A percentile compares a stretch with the other conserved stretches of the same genome.
phyloP scores from a whole-genome alignment of 2,113 vertebrate genomes.

The Geothlypis trichas region DNA sequence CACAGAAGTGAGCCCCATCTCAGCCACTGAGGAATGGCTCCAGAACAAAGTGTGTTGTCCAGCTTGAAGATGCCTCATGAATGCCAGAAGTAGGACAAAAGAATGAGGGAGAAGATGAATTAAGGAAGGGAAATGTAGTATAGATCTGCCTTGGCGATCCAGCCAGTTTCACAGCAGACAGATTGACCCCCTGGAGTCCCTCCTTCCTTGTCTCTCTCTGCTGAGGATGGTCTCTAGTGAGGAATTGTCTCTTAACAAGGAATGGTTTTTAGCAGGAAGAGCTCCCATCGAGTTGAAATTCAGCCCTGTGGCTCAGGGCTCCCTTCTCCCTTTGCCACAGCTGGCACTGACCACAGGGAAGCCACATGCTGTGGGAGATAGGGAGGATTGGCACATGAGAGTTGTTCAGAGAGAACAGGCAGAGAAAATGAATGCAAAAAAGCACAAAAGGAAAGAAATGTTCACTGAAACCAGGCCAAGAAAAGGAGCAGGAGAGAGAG shows the following conservation, averaged over 20 bases:
- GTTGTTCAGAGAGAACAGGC: fast-evolving
- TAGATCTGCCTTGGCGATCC: not conserved
- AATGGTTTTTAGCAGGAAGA: not conserved
- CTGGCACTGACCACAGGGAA: not conserved
- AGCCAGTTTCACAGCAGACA: not conserved
- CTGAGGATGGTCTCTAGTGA: not conserved
- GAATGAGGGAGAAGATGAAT: not conserved
- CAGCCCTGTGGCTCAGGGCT: not conserved
- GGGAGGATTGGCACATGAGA: fast-evolving
- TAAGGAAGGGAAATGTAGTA: not conserved
- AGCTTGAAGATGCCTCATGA: not conserved
- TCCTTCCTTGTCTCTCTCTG: not conserved
- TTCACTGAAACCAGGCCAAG: not conserved
- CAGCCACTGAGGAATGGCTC: fast-evolving
- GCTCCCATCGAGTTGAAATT: not conserved
- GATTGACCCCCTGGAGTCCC: not conserved
- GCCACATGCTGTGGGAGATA: not conserved
- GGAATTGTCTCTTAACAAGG: not conserved
- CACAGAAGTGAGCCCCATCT: not conserved
- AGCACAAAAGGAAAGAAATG: not conserved
- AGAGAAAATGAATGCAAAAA: not conserved
- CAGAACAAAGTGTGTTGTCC: not conserved
- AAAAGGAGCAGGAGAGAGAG: not conserved
- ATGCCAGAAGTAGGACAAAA: not conserved
- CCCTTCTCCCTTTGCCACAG: not conserved